Evolutionary conservation across 1,140 invertebrate genomes (phyloP).

Genomic region (Drosophila littoralis): DNA sequence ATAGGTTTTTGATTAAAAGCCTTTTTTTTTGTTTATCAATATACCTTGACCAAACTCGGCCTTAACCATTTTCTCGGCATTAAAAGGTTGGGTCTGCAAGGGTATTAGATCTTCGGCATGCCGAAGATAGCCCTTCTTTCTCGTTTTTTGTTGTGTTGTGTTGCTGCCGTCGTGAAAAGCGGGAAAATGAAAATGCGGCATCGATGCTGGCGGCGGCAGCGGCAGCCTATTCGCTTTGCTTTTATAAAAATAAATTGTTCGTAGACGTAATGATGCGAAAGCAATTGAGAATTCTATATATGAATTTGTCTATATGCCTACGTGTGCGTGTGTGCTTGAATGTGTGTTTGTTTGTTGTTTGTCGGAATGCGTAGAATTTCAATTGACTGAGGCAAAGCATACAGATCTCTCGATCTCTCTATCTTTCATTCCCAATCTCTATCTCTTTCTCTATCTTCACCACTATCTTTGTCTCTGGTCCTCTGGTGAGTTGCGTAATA

Average conservation of each 20-base stretch:
- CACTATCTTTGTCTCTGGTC: constrained; percentile 5
- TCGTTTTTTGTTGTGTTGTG: not conserved
- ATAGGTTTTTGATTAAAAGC: too few species aligned
- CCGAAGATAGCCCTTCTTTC: too few species aligned
- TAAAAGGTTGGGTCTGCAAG: too few species aligned
- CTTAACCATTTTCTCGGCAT: too few species aligned
- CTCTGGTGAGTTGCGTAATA: constrained; percentile 25
- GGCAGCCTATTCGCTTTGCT: constrained; percentile 70
- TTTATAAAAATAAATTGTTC: constrained; percentile 83
- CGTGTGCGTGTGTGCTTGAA: constrained; percentile 16
- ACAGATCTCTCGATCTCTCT: constrained; percentile 24
- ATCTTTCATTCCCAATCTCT: constrained; percentile 2
- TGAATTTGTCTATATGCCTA: constrained; percentile 63
- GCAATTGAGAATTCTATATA: constrained; percentile 82
- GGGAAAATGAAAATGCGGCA: constrained; percentile 55
- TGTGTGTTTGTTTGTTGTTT: constrained; percentile 73
- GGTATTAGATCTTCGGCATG: too few species aligned
- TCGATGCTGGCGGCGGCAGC: constrained; percentile 35
- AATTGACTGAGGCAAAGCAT: constrained; percentile 71
- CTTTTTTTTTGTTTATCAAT: too few species aligned
- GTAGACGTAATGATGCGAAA: constrained; percentile 82
- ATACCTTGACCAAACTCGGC: too few species aligned
- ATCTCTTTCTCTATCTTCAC: not conserved
- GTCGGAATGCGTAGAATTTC: constrained; percentile 81
- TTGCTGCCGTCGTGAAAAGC: constrained; percentile 33